Base-by-base conservation (phyloP, 2,113 vertebrate genomes). In the Opisthocomus hoazin region DNA sequence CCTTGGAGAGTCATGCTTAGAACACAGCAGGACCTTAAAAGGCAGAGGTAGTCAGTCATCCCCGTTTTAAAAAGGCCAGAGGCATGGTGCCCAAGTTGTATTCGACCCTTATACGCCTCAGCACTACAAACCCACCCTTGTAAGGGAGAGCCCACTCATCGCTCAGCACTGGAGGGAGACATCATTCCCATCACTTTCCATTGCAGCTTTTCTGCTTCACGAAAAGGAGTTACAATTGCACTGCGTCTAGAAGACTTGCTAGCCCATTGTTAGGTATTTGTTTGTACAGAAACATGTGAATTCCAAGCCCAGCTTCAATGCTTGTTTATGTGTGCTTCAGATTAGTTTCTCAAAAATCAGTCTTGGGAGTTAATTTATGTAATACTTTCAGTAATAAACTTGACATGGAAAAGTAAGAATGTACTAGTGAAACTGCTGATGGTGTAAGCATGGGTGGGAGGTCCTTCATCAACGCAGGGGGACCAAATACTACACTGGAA, bases 321-420 rank as follows among this genome's bases (percentile, higher is more conserved):
- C 51, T 74, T 91, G 57, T 94, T 95, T 89, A 41, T 22, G 15
- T 51, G 57, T 37, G n/a, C 46, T 84, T 74, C 69, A 53, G 68
- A 75, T 75, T 15, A 54, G n/a, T 61, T 68, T n/a, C 24, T 74
- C 26, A 77, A 81, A 76, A 93, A 73, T 56, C 43, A 61, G 34
- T 71, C 64, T 11, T 9, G 11, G 69, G 53, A 95, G 22, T 45
- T 57, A 61, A 76, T 84, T 89, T 94, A 68, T 75, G 56, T 85
- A 96, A 93, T 65, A 36, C 20, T 94, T 87, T 66, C 43, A 87
- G 93, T 64, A 84, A 89, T 82, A 80, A 89, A 84, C 57, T 84
- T 96, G 94, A 89, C 89, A 48, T 53, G 23, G 48, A 84, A 82
- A 89, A 92, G 60, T 91, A 54, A 71, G 65, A 87, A 87, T 68